Evolutionary conservation across 2,888 invertebrate species (phyloP).

Genomic region (Drosophila stalkeri): DNA sequence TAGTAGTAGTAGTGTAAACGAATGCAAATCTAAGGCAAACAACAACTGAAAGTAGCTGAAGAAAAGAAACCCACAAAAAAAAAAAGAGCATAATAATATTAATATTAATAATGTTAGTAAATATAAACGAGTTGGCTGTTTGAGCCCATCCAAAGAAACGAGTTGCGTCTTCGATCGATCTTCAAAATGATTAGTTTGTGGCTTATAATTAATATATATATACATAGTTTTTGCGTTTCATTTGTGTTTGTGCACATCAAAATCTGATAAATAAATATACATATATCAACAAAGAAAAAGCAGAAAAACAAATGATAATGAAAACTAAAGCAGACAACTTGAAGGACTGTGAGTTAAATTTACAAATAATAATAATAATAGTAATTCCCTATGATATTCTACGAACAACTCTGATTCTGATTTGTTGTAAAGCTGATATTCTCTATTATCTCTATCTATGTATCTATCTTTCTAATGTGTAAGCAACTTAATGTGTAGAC

Average conservation of each 20-base stretch:
- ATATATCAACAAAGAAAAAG: conserved; percentile 19
- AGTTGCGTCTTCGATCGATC: conserved; percentile 60
- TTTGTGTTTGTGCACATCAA: conserved; percentile 61
- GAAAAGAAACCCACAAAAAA: conserved; percentile 6
- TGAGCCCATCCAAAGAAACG: conserved; percentile 65
- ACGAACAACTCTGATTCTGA: conserved; percentile 43
- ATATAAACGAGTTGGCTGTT: conserved; percentile 19
- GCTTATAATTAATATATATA: conserved; percentile 26
- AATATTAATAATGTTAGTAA: not conserved
- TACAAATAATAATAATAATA: conserved; percentile 23
- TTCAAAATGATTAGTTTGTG: conserved; percentile 58
- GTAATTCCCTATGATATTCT: conserved; percentile 52
- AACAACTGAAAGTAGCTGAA: not conserved
- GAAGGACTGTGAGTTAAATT: conserved; percentile 69
- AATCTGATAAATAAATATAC: conserved; percentile 29
- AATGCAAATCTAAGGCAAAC: conserved; percentile 8
- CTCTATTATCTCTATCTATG: not conserved
- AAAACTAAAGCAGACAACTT: conserved; percentile 29
- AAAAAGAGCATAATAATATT: conserved; percentile 9
- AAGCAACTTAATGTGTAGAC: conserved; percentile 30
- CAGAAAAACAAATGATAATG: not conserved
- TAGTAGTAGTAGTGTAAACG: conserved; percentile 18
- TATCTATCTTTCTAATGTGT: conserved; percentile 18
- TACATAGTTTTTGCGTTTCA: conserved; percentile 40
- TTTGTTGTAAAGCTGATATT: conserved; percentile 51